These are phyloP conservation scores for Pangasianodon gigas DNA, from an alignment of 2,113 vertebrate species.

Conservation along the genomic window DNA sequence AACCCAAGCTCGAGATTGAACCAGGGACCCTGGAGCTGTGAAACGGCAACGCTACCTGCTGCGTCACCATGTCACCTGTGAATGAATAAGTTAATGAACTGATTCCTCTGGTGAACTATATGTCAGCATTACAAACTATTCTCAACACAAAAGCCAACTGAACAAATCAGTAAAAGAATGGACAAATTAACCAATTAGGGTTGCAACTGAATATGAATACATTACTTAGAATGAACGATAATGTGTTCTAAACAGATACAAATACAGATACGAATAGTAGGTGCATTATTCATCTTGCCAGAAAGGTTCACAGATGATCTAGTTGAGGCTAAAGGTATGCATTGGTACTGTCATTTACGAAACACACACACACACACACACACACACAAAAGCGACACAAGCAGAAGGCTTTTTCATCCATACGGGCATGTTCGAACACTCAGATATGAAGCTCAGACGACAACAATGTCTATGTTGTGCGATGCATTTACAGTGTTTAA, in stretches of 20 bases:
- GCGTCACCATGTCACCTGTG: neutral
- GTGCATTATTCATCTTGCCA: neutral
- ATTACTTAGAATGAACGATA: neutral
- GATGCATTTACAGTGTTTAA: neutral
- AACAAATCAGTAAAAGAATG: neutral
- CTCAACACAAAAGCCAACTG: neutral
- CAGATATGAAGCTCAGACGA: neutral
- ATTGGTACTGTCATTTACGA: neutral
- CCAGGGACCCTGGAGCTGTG: neutral
- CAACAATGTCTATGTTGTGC: neutral
- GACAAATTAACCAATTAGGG: neutral
- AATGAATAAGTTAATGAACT: neutral
- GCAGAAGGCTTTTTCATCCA: neutral
- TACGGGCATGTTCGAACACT: neutral
- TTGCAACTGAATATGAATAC: neutral
- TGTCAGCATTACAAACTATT: neutral
- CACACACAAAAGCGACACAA: too few species aligned
- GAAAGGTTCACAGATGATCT: neutral
- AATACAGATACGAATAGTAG: neutral
- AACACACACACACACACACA: too few species aligned
- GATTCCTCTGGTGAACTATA: neutral
- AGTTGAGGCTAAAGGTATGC: neutral
- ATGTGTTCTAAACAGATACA: neutral
- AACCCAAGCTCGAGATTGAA: neutral
- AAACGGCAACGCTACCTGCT: neutral